phyloP scores from a whole-genome alignment of 1,140 invertebrate genomes.

The Eciton burchellii region DNA sequence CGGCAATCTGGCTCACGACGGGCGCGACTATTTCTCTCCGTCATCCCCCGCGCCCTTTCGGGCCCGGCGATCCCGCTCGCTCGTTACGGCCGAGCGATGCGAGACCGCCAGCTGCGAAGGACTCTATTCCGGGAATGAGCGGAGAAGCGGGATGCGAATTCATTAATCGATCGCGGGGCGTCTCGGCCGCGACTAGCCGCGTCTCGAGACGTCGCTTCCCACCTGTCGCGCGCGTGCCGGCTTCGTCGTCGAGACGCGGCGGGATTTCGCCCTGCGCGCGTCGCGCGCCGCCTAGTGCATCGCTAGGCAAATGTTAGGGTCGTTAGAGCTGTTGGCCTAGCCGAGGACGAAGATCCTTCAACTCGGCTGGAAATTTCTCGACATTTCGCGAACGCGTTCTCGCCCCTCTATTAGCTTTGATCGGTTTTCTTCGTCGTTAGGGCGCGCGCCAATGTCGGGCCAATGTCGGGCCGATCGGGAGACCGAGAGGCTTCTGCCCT shows the following conservation, averaged over 20 bases:
- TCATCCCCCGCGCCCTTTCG: slow-evolving; percentile 26
- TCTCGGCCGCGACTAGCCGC: slow-evolving; percentile 41
- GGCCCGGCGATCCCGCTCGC: background rate
- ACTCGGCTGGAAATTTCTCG: background rate
- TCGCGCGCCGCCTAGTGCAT: slow-evolving; percentile 5
- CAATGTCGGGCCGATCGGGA: too few species aligned
- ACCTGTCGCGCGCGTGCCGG: slow-evolving; percentile 67
- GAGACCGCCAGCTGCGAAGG: slow-evolving; percentile 65
- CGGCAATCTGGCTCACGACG: slow-evolving; percentile 37
- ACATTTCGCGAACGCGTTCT: too few species aligned
- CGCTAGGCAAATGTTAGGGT: slow-evolving; percentile 48
- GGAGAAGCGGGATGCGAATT: slow-evolving; percentile 68
- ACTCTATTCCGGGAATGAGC: slow-evolving; percentile 66
- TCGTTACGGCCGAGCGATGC: slow-evolving; percentile 60
- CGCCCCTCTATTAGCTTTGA: too few species aligned
- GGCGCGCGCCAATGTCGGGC: too few species aligned
- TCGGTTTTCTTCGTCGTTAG: too few species aligned
- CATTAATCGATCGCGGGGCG: slow-evolving; percentile 68
- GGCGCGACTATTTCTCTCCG: slow-evolving; percentile 46
- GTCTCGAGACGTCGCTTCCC: slow-evolving; percentile 68
- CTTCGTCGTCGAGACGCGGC: too few species aligned
- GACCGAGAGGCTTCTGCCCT: too few species aligned
- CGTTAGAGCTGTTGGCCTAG: background rate
- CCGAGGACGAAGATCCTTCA: slow-evolving; percentile 8
- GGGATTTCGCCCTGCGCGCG: slow-evolving; percentile 31